These are phyloP conservation scores for Scaptodrosophila lebanonensis DNA, from an alignment of 1,140 invertebrate genomes.

Conservation along the genomic window DNA sequence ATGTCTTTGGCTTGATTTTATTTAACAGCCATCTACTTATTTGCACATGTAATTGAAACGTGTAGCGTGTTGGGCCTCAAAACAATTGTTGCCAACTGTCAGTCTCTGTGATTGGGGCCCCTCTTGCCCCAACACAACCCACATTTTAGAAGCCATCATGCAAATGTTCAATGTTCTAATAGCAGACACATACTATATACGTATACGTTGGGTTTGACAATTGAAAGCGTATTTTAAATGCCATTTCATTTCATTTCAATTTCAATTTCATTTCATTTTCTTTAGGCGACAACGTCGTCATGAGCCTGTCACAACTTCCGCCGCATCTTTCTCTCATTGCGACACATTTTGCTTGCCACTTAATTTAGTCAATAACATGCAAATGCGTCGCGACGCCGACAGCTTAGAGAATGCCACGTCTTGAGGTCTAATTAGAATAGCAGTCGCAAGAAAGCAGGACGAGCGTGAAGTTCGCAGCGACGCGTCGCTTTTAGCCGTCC, in stretches of 20 bases:
- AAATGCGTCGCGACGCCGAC: conserved; percentile 47
- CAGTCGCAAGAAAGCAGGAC: conserved; percentile 17
- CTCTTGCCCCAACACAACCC: too few relatives aligned
- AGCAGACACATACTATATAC: too few relatives aligned
- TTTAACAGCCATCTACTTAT: too few relatives aligned
- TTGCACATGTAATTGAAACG: conserved; percentile 60
- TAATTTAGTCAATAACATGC: conserved; percentile 74
- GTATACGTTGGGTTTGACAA: too few relatives aligned
- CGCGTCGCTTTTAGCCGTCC: conserved; percentile 19
- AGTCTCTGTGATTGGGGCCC: too few relatives aligned
- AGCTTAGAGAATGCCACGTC: too few relatives aligned
- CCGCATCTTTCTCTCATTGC: conserved; percentile 44
- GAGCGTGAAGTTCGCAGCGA: conserved; percentile 6
- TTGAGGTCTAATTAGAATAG: conserved; percentile 67
- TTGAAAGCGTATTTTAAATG: conserved; percentile 19
- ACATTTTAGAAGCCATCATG: too few relatives aligned
- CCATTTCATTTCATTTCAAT: conserved; percentile 44
- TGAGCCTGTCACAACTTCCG: conserved; percentile 10
- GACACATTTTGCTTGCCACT: conserved; percentile 37
- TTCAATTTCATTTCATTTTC: conserved; percentile 35
- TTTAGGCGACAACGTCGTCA: too few relatives aligned
- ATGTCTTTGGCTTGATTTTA: too few relatives aligned
- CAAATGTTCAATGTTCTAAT: conserved; percentile 47
- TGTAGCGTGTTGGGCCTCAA: conserved; percentile 23
- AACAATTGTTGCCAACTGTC: conserved; percentile 21